Conservation (phyloP, 1,140 invertebrate species). For the Sycophila sp. region DNA sequence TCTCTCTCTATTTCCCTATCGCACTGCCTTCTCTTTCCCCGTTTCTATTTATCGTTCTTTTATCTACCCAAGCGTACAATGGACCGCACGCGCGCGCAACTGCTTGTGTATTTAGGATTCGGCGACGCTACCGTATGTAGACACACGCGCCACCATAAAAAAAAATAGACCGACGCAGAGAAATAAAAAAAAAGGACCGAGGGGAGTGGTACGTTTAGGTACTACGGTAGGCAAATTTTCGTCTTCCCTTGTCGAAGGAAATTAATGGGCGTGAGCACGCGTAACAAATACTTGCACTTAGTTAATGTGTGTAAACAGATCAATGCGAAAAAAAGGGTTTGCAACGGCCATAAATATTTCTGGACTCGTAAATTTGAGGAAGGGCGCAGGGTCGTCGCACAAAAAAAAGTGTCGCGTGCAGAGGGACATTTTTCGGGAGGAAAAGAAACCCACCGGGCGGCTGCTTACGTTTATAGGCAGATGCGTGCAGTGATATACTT, state of each 20-base stretch:
- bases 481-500: slow-evolving; percentile 7
- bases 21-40: neutral
- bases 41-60: slow-evolving; percentile 17
- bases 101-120: slow-evolving; percentile 33
- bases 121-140: neutral
- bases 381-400: neutral
- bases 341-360: slow-evolving; percentile 12
- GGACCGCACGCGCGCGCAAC: neutral
- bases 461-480: neutral
- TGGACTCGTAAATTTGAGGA: slow-evolving; percentile 13
- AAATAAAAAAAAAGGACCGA: slow-evolving; percentile 3
- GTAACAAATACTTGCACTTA: slow-evolving; percentile 1
- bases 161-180: neutral
- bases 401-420: neutral
- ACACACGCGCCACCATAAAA: neutral
- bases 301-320: slow-evolving; percentile 19
- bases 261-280: slow-evolving; percentile 13
- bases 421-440: neutral
- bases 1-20: neutral
- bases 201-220: neutral
- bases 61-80: neutral
- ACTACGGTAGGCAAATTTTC: slow-evolving; percentile 26
- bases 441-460: neutral
- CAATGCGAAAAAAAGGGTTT: neutral
- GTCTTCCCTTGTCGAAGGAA: slow-evolving; percentile 8